Conservation (phyloP, 2,113 vertebrate species). For the Pseudorasbora parva region DNA sequence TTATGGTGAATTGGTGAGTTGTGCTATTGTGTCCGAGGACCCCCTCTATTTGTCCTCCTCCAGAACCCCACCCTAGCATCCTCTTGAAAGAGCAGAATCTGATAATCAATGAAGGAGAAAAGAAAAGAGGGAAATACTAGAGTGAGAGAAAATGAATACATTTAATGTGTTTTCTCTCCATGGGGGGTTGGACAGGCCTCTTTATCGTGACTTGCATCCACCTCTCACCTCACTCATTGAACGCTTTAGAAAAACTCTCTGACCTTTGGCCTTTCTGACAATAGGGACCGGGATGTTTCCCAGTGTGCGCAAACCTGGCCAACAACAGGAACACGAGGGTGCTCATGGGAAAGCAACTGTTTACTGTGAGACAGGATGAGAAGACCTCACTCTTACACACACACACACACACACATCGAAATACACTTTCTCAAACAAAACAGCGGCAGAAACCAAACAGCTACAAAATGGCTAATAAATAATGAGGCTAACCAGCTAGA, state of each 20-base stretch:
- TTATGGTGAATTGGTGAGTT: slow-evolving; percentile 64
- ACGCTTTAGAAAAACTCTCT: slow-evolving; percentile 81
- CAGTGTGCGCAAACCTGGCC: slow-evolving; percentile 78
- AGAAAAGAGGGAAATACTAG: slow-evolving; percentile 52
- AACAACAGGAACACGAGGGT: slow-evolving; percentile 84
- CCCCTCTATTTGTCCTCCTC: slow-evolving; percentile 59
- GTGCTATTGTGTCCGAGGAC: slow-evolving; percentile 61
- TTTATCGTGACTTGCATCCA: slow-evolving; percentile 77
- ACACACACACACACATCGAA: slow-evolving; percentile 4
- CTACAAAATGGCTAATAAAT: background rate
- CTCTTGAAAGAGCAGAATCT: slow-evolving; percentile 66
- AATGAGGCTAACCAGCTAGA: background rate
- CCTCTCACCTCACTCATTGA: slow-evolving; percentile 80
- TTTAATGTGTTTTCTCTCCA: slow-evolving; percentile 67
- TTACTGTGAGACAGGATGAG: slow-evolving; percentile 82
- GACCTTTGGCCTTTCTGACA: slow-evolving; percentile 78
- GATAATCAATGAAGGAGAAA: slow-evolving; percentile 56
- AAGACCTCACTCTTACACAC: slow-evolving; percentile 52
- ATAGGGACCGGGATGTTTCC: slow-evolving; percentile 81
- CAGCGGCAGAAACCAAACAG: background rate
- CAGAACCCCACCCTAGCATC: slow-evolving; percentile 47
- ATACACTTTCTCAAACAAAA: background rate
- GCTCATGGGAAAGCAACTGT: slow-evolving; percentile 85
- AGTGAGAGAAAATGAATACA: slow-evolving; percentile 60
- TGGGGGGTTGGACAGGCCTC: slow-evolving; percentile 55